A percentile compares a stretch with the other conserved stretches of the same genome.
phyloP scores from a whole-genome alignment of 2,888 invertebrate genomes.

The Pollenia angustigena region DNA sequence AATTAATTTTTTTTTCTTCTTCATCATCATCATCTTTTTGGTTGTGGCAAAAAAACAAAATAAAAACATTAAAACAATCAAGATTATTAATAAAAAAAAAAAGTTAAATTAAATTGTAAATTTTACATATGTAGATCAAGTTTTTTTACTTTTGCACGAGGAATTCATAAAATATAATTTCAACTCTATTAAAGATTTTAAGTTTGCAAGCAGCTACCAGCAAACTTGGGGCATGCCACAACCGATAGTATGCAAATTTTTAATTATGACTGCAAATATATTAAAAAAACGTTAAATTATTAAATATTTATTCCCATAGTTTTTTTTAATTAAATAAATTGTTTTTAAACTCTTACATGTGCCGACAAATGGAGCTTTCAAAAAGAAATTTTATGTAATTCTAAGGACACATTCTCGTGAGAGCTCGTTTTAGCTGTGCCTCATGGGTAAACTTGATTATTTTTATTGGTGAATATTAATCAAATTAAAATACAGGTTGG shows the following conservation, averaged over 20 bases:
- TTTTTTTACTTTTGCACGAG: neutral
- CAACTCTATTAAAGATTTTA: slow-evolving; percentile 42
- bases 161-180: slow-evolving; percentile 19
- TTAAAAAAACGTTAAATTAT: slow-evolving; percentile 26
- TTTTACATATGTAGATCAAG: slow-evolving; percentile 53
- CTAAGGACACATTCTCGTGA: neutral
- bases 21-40: no score
- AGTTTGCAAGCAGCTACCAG: slow-evolving; percentile 2
- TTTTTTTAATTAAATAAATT: slow-evolving; percentile 33
- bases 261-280: slow-evolving; percentile 47
- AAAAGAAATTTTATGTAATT: neutral
- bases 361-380: slow-evolving; percentile 3
- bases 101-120: slow-evolving; percentile 59
- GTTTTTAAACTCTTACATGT: neutral
- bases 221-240: slow-evolving; percentile 31
- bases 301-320: slow-evolving; percentile 5
- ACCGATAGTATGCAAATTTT: slow-evolving; percentile 57
- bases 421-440: neutral
- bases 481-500: neutral
- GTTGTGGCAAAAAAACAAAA: slow-evolving; percentile 23
- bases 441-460: neutral
- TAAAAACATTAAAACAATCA: slow-evolving; percentile 65
- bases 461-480: neutral
- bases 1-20: slow-evolving; percentile 38
- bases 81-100: slow-evolving; percentile 51